Evolutionary conservation across 2,888 invertebrate genomes (phyloP).

Genomic region (Amiota minor): DNA sequence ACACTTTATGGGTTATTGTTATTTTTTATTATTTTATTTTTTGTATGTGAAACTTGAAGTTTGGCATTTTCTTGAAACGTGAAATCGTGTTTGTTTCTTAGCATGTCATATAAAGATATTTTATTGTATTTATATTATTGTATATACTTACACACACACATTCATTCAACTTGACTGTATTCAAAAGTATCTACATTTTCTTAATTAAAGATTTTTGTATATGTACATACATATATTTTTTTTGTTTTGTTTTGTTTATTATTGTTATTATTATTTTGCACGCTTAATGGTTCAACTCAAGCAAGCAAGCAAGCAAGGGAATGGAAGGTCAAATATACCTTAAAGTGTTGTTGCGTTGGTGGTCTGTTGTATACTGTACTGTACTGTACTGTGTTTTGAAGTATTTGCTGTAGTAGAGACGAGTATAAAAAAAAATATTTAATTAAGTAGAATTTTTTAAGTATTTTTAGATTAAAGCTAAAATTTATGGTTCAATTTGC

Average conservation of each 20-base stretch:
- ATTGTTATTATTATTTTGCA: conserved; percentile 2
- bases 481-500: too few species aligned
- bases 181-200: too few species aligned
- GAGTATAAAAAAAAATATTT: too few species aligned
- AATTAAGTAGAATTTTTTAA: too few species aligned
- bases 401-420: too few species aligned
- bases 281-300: conserved; percentile 5
- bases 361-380: neutral
- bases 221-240: neutral
- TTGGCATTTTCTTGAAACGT: conserved; percentile 14
- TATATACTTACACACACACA: too few species aligned
- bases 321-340: neutral
- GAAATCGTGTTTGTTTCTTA: conserved; percentile 21
- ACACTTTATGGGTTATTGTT: conserved; percentile 31
- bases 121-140: neutral
- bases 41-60: neutral
- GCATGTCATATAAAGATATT: neutral
- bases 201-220: too few species aligned
- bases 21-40: conserved; percentile 7
- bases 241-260: neutral
- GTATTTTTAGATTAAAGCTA: too few species aligned
- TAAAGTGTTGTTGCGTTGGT: neutral
- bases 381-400: too few species aligned
- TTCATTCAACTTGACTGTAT: too few species aligned
- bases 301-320: neutral